Conservation (phyloP, 92 coral and sea anemone genomes). For the Phenganax stokvisi region DNA sequence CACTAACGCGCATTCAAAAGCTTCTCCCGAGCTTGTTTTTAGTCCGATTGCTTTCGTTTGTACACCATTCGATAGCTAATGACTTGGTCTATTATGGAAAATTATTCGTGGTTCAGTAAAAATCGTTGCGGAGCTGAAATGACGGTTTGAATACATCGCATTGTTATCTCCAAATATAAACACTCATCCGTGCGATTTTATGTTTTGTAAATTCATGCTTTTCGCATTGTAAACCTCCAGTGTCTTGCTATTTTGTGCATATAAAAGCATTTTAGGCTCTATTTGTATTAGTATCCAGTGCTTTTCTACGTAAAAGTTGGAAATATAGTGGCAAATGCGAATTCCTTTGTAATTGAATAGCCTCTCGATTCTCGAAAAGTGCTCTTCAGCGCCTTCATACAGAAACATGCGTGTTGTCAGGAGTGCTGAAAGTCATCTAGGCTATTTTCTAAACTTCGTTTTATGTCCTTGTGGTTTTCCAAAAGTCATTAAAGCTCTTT, state of each 20-base stretch:
- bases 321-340: not conserved
- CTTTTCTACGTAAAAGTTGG: not conserved
- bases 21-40: not conserved
- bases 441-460: not conserved
- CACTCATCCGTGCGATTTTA: not conserved
- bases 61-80: not conserved
- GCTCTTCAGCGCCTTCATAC: not conserved
- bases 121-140: not conserved
- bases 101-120: not conserved
- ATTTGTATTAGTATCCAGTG: not conserved
- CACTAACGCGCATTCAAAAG: not conserved
- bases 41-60: not conserved
- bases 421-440: not conserved
- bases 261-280: not conserved
- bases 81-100: constrained; percentile 17
- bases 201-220: not conserved
- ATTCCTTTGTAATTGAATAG: constrained; percentile 19
- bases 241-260: not conserved
- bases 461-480: not conserved
- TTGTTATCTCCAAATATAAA: not conserved
- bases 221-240: not conserved
- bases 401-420: not conserved
- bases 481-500: not conserved
- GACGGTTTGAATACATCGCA: not conserved
- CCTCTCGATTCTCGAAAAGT: not conserved